These are phyloP conservation scores for Chironomus tentans DNA, from an alignment of 2,888 invertebrate genomes.

Conservation along the genomic window DNA sequence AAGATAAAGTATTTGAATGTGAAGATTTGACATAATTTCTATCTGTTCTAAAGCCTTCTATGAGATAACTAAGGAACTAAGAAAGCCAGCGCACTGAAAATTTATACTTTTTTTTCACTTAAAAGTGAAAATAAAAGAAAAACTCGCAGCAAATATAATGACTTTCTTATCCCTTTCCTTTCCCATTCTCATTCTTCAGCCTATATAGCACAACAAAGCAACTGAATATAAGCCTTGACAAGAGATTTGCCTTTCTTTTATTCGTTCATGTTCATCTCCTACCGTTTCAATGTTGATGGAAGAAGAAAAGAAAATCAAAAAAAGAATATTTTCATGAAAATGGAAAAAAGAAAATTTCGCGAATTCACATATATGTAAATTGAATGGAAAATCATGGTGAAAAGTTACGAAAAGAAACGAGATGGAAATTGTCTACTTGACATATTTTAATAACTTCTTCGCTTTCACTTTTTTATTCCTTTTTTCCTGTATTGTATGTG, in stretches of 20 bases:
- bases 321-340: background rate
- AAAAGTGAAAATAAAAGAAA: background rate
- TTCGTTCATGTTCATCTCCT: background rate
- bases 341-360: background rate
- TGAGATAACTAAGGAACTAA: no score
- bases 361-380: slow-evolving; percentile 6
- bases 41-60: background rate
- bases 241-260: background rate
- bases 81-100: background rate
- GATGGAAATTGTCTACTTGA: slow-evolving; percentile 5
- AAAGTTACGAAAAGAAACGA: background rate
- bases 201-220: background rate
- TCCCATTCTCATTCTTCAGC: background rate
- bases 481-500: no score
- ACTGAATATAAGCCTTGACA: background rate
- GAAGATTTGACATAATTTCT: background rate
- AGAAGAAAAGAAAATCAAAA: background rate
- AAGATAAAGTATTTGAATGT: no score
- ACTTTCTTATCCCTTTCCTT: background rate
- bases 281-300: background rate
- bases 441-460: slow-evolving; percentile 4
- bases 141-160: slow-evolving; percentile 1
- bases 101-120: background rate
- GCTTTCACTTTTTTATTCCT: background rate
- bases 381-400: slow-evolving; percentile 6